Conservation (phyloP, 2,888 invertebrate species). For the Idaea aversata region DNA sequence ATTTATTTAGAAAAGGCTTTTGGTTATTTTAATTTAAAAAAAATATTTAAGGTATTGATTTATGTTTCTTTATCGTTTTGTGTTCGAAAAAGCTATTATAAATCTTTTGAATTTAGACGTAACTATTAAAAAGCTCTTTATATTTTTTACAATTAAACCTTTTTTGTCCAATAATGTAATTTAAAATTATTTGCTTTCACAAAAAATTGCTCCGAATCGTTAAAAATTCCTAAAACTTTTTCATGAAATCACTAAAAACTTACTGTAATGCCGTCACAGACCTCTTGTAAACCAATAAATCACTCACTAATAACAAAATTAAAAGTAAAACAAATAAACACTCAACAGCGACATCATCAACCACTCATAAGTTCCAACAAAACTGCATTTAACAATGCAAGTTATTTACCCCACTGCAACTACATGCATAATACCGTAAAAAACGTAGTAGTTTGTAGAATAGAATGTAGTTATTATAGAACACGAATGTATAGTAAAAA, state of each 20-base stretch:
- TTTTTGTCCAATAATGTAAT: neutral
- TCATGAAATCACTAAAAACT: conserved; percentile 28
- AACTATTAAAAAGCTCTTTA: conserved; percentile 7
- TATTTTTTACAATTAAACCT: neutral
- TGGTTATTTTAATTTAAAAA: conserved; percentile 1
- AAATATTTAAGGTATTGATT: conserved; percentile 8
- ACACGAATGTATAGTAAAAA: conserved; percentile 17
- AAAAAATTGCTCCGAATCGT: neutral
- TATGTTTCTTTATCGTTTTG: neutral
- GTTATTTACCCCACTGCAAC: conserved; percentile 73
- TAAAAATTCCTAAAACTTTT: neutral
- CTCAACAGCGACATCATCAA: conserved; percentile 68
- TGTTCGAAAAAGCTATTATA: neutral
- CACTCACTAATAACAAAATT: conserved; percentile 47
- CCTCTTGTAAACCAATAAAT: conserved; percentile 38
- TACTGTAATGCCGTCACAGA: conserved; percentile 32
- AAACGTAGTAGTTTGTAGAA: too few relatives aligned
- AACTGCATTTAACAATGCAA: conserved; percentile 70
- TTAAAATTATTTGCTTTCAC: neutral
- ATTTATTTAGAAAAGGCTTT: conserved; percentile 8
- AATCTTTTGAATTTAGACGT: conserved; percentile 11
- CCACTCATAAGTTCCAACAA: conserved; percentile 70
- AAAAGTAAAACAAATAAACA: conserved; percentile 54
- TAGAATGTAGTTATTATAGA: conserved; percentile 20
- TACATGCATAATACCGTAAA: conserved; percentile 53